Percentiles rank a stretch among this genome's conserved stretches.
These are phyloP conservation scores for Pionites leucogaster DNA, from an alignment of 2,113 vertebrate genomes.

Conservation along the genomic window DNA sequence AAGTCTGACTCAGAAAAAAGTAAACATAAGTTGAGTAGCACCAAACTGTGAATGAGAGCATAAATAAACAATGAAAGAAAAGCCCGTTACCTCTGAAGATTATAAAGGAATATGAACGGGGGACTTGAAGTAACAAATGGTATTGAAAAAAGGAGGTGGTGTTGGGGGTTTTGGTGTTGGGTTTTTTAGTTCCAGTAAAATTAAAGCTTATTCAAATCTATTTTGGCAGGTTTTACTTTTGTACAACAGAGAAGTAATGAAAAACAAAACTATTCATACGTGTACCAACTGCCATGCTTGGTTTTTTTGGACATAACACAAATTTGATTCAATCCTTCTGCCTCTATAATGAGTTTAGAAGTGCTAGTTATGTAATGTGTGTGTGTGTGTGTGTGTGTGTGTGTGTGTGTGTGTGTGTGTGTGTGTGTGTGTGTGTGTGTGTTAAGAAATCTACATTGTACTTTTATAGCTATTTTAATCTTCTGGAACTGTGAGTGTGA, in stretches of 20 bases:
- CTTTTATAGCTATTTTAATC: neutral
- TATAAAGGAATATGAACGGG: neutral
- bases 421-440: neutral
- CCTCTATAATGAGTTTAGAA: neutral
- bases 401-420: neutral
- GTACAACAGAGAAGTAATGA: neutral
- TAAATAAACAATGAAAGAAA: neutral
- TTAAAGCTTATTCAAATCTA: neutral
- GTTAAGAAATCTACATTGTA: neutral
- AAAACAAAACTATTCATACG: neutral
- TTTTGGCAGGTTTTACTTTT: neutral
- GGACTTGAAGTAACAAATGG: neutral
- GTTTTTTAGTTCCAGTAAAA: neutral
- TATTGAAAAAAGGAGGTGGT: neutral
- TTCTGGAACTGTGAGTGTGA: neutral
- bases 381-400: neutral
- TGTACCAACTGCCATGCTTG: neutral
- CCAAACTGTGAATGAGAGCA: neutral
- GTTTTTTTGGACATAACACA: neutral
- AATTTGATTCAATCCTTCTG: neutral
- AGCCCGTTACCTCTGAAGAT: neutral
- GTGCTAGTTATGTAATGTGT: neutral
- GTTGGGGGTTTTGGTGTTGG: neutral
- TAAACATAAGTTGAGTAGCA: neutral
- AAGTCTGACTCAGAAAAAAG: neutral